Percentiles rank a stretch among this genome's conserved stretches.
Conservation (phyloP, 2,113 vertebrate species). For the Machaerirhynchus nigripectus region DNA sequence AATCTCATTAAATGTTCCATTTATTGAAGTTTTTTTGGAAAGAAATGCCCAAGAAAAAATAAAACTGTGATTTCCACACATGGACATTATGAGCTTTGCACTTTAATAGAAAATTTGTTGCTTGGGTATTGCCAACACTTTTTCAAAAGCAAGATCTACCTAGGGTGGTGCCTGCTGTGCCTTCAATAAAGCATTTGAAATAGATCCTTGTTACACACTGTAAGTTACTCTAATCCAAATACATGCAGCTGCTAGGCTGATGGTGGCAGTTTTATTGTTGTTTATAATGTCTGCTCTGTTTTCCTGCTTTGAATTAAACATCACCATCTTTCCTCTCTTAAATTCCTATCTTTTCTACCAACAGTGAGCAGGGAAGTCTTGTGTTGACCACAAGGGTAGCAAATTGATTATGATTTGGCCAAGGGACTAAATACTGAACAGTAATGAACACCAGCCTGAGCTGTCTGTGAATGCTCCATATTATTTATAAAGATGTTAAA, state of each 20-base stretch:
- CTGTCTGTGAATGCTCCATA: not conserved
- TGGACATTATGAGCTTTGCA: not conserved
- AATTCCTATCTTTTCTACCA: not conserved
- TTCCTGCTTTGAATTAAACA: not conserved
- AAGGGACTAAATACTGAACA: not conserved
- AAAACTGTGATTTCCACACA: not conserved
- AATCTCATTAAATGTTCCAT: not conserved
- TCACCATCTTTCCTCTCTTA: not conserved
- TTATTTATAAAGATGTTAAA: constrained; percentile 2
- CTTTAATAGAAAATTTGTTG: not conserved
- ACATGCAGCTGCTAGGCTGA: not conserved
- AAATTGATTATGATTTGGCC: not conserved
- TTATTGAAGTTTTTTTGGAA: not conserved
- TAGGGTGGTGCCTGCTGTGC: not conserved
- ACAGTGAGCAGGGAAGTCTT: not conserved
- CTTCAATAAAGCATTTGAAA: not conserved
- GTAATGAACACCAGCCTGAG: not conserved
- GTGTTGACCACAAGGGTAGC: not conserved
- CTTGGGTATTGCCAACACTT: not conserved
- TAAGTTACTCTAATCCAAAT: not conserved
- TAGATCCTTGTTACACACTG: not conserved
- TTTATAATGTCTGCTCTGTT: not conserved
- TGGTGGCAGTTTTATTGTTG: not conserved
- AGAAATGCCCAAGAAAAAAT: not conserved
- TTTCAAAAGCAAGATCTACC: not conserved